phyloP scores from a whole-genome alignment of 2,888 invertebrate species.

The Hipparchia semele region DNA sequence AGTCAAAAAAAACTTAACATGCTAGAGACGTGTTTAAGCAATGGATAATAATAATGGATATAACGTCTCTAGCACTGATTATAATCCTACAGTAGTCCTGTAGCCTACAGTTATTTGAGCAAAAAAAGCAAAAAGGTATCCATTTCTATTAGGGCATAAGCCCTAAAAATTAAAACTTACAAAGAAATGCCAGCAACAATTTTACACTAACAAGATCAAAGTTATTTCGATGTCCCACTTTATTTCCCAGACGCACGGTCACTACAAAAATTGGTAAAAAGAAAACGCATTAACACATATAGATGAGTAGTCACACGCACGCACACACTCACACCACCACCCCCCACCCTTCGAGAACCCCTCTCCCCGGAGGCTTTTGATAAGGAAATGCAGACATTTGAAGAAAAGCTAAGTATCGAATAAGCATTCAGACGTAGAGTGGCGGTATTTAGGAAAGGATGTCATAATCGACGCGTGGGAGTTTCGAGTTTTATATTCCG shows the following conservation, averaged over 20 bases:
- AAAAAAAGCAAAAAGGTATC: too few relatives aligned
- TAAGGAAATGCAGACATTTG: conserved; percentile 83
- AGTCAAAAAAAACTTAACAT: too few relatives aligned
- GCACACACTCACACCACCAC: conserved; percentile 50
- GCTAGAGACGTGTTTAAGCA: too few relatives aligned
- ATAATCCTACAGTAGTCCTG: too few relatives aligned
- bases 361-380: conserved; percentile 74
- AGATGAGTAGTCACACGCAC: conserved; percentile 78
- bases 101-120: too few relatives aligned
- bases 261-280: conserved; percentile 81
- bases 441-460: conserved; percentile 64
- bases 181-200: background rate
- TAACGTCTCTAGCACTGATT: too few relatives aligned
- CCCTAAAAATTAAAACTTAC: too few relatives aligned
- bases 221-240: background rate
- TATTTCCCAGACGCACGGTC: conserved; percentile 46
- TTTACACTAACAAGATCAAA: background rate
- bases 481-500: conserved; percentile 34
- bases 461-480: conserved; percentile 56
- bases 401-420: conserved; percentile 80
- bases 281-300: conserved; percentile 84
- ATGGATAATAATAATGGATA: too few relatives aligned
- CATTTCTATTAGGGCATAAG: too few relatives aligned
- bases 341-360: conserved; percentile 68
- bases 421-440: conserved; percentile 67